phyloP scores from a whole-genome alignment of 2,797 vertebrate genomes.

The Chelidonichthys spinosus region DNA sequence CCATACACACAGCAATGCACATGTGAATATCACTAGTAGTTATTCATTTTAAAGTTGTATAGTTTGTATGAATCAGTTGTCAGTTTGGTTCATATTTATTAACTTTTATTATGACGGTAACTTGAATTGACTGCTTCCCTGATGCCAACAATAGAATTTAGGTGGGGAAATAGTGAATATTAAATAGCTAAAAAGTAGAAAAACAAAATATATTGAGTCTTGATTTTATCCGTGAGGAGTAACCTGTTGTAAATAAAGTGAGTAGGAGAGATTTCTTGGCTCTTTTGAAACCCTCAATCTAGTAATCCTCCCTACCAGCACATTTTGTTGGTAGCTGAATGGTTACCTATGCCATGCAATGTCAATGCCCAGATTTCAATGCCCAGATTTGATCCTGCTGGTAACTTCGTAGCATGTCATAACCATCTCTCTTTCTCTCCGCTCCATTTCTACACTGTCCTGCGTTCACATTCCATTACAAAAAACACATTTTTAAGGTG shows the following conservation, averaged over 20 bases:
- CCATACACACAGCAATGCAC: not conserved
- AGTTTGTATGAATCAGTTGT: not conserved
- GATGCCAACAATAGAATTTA: not conserved
- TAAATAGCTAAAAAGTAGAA: not conserved
- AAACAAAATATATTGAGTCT: not conserved
- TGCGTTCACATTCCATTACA: too few species aligned
- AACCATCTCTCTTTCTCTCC: too few species aligned
- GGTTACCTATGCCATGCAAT: too few species aligned
- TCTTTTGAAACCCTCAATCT: not conserved
- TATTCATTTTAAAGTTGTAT: not conserved
- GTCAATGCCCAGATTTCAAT: too few species aligned
- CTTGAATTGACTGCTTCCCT: not conserved
- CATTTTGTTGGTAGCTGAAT: too few species aligned
- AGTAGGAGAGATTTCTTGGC: not conserved
- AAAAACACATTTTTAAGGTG: too few species aligned
- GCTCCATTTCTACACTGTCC: too few species aligned
- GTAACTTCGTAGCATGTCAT: too few species aligned
- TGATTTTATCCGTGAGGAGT: not conserved
- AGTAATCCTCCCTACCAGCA: too few species aligned
- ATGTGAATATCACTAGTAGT: slow-evolving; percentile 6
- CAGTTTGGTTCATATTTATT: not conserved
- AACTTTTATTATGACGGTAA: not conserved
- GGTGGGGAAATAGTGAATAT: too few species aligned
- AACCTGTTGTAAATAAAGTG: not conserved
- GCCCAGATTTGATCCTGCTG: too few species aligned